phyloP scores from a whole-genome alignment of 2,888 invertebrate species.

The Plebejus argus region DNA sequence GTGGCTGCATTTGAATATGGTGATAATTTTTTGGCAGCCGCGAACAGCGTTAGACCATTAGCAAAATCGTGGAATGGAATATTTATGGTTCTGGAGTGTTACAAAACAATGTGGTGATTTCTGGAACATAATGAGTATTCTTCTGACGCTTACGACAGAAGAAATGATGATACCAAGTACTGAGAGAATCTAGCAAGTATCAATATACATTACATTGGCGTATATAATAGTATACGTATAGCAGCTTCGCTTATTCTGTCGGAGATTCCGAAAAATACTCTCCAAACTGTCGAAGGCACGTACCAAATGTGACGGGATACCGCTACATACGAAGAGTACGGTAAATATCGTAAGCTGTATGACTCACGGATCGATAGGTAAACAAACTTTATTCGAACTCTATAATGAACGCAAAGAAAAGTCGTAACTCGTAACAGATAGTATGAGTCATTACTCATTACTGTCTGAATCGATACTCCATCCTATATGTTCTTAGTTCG shows the following conservation, averaged over 20 bases:
- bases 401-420: constrained; percentile 13
- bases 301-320: background rate
- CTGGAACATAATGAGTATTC: background rate
- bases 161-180: too few relatives aligned
- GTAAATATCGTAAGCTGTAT: constrained; percentile 9
- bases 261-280: background rate
- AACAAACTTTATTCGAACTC: constrained; percentile 16
- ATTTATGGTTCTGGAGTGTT: constrained; percentile 33
- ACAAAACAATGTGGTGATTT: background rate
- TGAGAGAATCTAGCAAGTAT: background rate
- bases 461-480: background rate
- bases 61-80: constrained; percentile 40
- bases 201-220: too few relatives aligned
- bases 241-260: background rate
- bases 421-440: background rate
- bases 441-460: background rate
- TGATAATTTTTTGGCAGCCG: constrained; percentile 19
- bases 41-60: constrained; percentile 23
- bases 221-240: background rate
- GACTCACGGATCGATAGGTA: constrained; percentile 16
- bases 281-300: background rate
- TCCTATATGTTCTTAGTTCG: background rate
- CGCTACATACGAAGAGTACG: background rate
- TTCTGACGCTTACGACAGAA: background rate
- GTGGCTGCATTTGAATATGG: constrained; percentile 26